A percentile compares a stretch with the other conserved stretches of the same genome.
phyloP scores from a whole-genome alignment of 2,113 vertebrate species.

The Gymnarchus niloticus region DNA sequence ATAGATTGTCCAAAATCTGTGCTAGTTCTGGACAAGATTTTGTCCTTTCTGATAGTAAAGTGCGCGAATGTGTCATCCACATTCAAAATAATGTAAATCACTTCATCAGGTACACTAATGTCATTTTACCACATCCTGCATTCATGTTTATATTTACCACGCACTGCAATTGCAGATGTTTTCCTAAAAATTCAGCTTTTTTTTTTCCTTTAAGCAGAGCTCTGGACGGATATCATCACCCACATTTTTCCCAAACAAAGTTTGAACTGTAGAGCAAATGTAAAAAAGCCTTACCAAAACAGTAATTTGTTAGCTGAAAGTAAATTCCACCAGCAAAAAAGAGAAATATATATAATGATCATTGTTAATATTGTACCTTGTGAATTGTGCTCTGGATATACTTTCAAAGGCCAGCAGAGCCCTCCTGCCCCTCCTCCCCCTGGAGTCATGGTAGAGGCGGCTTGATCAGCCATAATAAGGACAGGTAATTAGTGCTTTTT shows the following conservation, averaged over 20 bases:
- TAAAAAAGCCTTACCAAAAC: constrained; percentile 36
- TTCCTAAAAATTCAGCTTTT: no score
- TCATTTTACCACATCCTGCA: not conserved
- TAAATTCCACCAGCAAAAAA: constrained; percentile 51
- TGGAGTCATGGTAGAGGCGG: constrained; percentile 53
- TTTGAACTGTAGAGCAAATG: constrained; percentile 32
- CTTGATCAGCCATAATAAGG: constrained; percentile 64
- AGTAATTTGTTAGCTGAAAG: constrained; percentile 49
- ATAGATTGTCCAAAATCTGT: not conserved
- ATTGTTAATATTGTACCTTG: not conserved
- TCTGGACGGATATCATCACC: not conserved
- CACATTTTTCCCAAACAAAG: not conserved
- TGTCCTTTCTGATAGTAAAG: not conserved
- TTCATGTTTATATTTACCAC: not conserved
- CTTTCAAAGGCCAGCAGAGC: not conserved
- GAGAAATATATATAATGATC: constrained; percentile 6
- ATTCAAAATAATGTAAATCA: not conserved
- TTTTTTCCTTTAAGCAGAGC: not conserved
- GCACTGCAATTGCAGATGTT: not conserved
- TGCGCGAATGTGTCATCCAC: not conserved
- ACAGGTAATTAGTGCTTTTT: constrained; percentile 63
- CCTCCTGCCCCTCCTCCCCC: constrained; percentile 27
- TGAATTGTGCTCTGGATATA: constrained; percentile 11
- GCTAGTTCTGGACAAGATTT: not conserved
- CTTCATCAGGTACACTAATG: not conserved